phyloP scores from a whole-genome alignment of 92 coral and sea anemone genomes.

The Pocillopora meandrina region DNA sequence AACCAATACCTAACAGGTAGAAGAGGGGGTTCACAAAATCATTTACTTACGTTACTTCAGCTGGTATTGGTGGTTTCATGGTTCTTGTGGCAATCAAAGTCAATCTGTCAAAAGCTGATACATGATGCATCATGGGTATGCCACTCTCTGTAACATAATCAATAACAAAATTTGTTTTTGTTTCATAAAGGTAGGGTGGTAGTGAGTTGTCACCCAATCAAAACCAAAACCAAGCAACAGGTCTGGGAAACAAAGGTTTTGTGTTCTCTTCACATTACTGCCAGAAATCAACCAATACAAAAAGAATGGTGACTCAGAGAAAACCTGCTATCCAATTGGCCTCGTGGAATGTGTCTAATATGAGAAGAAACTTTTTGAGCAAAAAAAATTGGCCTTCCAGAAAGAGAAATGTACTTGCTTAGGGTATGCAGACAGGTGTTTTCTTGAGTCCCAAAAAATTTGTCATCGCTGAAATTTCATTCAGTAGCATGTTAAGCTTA shows the following conservation, averaged over 20 bases:
- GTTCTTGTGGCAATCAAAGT: conserved; percentile 31
- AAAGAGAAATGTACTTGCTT: too few species aligned
- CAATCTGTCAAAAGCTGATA: conserved; percentile 31
- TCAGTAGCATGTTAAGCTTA: not conserved
- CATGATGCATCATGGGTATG: conserved; percentile 27
- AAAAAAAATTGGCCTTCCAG: too few species aligned
- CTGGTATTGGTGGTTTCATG: conserved; percentile 34
- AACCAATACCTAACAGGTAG: not conserved
- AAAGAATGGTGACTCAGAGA: too few species aligned
- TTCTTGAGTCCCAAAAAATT: not conserved
- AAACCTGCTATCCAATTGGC: too few species aligned
- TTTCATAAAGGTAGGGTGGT: too few species aligned
- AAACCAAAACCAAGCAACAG: not conserved
- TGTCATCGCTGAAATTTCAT: not conserved
- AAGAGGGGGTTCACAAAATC: not conserved
- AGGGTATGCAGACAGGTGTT: too few species aligned
- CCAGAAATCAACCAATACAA: too few species aligned
- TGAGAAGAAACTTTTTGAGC: too few species aligned
- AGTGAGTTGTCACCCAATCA: too few species aligned
- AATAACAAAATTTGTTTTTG: not conserved
- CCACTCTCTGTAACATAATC: not conserved
- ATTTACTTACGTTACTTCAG: conserved; percentile 26
- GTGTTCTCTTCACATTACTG: not conserved
- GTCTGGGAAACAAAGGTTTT: not conserved
- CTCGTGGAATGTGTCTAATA: too few species aligned